Conservation (phyloP, 2,797 vertebrate species). For the Sebastiscus albofasciatus region DNA sequence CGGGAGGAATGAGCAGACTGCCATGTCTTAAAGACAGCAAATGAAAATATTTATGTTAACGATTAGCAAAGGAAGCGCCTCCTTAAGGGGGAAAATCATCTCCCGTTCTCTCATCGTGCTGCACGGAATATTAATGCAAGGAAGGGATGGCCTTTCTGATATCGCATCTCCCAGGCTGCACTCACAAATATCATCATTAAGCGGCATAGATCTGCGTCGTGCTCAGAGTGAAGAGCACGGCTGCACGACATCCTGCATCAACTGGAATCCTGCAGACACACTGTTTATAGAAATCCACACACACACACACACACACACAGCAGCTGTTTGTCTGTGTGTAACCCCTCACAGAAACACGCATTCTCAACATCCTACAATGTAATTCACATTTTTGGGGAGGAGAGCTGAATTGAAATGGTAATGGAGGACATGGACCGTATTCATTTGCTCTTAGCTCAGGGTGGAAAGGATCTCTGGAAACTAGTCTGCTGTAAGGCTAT, state of each 20-base stretch:
- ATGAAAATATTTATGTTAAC: conserved; percentile 68
- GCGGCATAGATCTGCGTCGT: conserved; percentile 15
- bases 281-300: not conserved
- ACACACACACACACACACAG: not conserved
- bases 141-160: conserved; percentile 58
- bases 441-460: not conserved
- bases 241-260: conserved; percentile 20
- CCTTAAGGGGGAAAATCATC: conserved; percentile 64
- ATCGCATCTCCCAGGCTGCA: conserved; percentile 47
- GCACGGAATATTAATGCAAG: conserved; percentile 73
- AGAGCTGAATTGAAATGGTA: not conserved
- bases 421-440: not conserved
- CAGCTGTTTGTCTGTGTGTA: not conserved
- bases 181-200: conserved; percentile 62
- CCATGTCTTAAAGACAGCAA: conserved; percentile 60
- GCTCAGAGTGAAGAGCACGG: conserved; percentile 12
- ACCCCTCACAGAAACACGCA: not conserved
- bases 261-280: conserved; percentile 1
- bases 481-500: not conserved
- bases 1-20: conserved; percentile 32
- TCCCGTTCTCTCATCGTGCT: conserved; percentile 39
- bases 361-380: not conserved
- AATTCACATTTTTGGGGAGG: conserved; percentile 2
- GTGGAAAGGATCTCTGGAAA: not conserved
- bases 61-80: conserved; percentile 64